Conservation (phyloP, 2,113 vertebrate species). For the Theropithecus gelada region DNA sequence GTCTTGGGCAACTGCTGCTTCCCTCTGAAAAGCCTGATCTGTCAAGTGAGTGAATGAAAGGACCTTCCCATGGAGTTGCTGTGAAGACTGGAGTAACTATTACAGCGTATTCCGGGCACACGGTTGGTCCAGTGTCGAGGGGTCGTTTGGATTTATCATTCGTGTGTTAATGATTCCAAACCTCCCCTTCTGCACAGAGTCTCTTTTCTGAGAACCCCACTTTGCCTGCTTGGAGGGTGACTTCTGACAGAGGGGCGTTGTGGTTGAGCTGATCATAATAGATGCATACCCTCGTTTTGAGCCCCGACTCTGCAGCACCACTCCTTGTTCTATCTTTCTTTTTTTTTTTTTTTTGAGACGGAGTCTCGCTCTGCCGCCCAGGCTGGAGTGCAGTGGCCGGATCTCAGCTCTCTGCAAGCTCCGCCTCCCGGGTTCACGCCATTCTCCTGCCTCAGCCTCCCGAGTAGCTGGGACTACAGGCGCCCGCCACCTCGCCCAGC, state of each 20-base stretch:
- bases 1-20: background rate
- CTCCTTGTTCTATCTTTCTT: background rate
- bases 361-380: no score
- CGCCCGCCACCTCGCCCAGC: no score
- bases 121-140: background rate
- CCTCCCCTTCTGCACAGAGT: no score
- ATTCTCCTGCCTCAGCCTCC: no score
- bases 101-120: accelerated
- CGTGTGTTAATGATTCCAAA: accelerated
- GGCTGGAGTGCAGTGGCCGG: no score
- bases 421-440: no score
- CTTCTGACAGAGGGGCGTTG: background rate
- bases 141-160: no score
- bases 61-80: background rate
- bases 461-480: no score
- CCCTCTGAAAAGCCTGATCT: background rate
- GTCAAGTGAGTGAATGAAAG: accelerated
- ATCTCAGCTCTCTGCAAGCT: no score
- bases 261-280: accelerated
- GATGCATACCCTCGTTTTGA: background rate
- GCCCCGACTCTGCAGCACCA: no score
- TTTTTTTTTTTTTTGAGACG: no score
- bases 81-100: background rate
- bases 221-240: background rate
- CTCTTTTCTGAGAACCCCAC: background rate